Conservation (phyloP, 2,113 vertebrate genomes). For the Phyllopteryx taeniolatus region DNA sequence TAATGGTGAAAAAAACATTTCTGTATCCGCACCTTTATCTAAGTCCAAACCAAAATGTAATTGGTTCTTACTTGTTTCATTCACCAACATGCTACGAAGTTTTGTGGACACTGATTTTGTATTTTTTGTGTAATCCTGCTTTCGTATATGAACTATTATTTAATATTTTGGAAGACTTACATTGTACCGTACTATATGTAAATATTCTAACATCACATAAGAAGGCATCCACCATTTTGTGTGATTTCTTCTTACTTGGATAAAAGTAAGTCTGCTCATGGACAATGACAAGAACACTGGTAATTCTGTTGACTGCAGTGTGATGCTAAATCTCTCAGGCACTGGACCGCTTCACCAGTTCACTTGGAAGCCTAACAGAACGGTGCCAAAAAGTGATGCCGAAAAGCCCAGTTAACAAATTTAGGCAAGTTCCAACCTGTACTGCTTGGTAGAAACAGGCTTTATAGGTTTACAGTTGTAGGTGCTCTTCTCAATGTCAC, state of each 20-base stretch:
- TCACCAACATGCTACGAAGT: neutral
- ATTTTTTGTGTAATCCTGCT: neutral
- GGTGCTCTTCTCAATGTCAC: slow-evolving; percentile 3
- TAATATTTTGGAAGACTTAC: neutral
- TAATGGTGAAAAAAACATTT: too few relatives aligned
- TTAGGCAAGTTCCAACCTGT: neutral
- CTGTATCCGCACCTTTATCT: too few relatives aligned
- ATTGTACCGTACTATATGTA: neutral
- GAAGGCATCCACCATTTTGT: neutral
- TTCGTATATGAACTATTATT: neutral
- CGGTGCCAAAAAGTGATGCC: neutral
- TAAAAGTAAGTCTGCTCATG: too few relatives aligned
- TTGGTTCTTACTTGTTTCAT: neutral
- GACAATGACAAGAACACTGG: neutral
- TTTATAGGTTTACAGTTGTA: neutral
- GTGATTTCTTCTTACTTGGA: too few relatives aligned
- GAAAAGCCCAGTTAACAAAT: neutral
- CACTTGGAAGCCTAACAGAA: neutral
- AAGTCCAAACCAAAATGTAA: neutral
- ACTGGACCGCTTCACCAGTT: neutral
- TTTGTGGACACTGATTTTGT: neutral
- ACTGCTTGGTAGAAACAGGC: neutral
- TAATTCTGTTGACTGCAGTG: neutral
- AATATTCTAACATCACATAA: neutral
- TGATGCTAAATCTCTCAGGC: neutral